Base-by-base conservation (phyloP, 1,140 invertebrate genomes). In the Leptinotarsa undecemlineata region DNA sequence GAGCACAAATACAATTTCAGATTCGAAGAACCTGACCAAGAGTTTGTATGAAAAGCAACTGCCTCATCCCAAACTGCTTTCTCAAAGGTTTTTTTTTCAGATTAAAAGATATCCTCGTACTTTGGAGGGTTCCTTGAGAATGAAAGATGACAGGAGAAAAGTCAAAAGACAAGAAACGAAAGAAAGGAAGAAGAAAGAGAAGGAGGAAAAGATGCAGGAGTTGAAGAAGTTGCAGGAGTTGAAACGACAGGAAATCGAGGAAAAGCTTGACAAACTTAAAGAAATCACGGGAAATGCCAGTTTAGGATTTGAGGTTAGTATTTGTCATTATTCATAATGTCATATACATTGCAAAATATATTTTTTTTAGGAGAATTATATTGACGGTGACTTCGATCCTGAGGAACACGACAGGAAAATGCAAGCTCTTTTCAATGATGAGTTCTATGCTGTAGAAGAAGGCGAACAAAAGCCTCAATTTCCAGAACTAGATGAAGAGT, bases 1-100 rank as follows among this genome's bases (percentile, higher is more conserved):
- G 97, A 99, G 82, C 90, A 95, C 48, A 98, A 98, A 82, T 99
- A 94, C 83, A 98, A 99, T 87, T 98, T 97, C 85, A 90, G 97
- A 79, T 99, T 94, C 86, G 96, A 99, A 87, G 96, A 99, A 86
- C 97, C 97, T 1, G 97, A 98, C 87, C 89, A 92, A 68, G 95
- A 98, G 80, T 98, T 97, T 88, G 93, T 96, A 85, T 90, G 90
- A 88, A 8, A 67, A 68, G 64, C 60, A 61, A 15, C 23, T 69
- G 42, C 67, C n/a, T 20, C 17, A 3, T 1, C 66, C 61, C 11
- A 47, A 73, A 23, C 26, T 62, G 11, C 21, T 75, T n/a, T 73
- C 67, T 66, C 68, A 77, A 77, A 33, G 26, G 8, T 33, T 33
- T 62, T 26, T 75, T 71, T 84, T 87, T 71, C 82, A 93, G 92